Percentiles rank a stretch among this genome's conserved stretches.
Evolutionary conservation across 2,797 vertebrate species (phyloP).

Genomic region (Sebastes vulpes): DNA sequence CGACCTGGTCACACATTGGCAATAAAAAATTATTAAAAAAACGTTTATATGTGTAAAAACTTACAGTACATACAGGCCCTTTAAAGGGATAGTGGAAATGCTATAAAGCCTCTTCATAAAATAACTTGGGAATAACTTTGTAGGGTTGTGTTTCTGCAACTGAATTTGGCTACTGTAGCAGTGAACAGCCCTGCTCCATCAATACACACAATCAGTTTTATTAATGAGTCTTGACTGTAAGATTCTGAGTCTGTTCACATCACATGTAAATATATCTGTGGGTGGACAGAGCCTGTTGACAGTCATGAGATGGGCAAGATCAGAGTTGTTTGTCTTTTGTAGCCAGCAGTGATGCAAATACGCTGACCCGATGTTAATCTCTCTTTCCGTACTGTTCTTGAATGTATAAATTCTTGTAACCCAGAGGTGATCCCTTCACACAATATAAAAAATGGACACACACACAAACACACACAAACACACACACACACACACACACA

Average conservation of each 20-base stretch:
- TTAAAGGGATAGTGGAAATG: not conserved
- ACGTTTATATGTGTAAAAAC: too few relatives aligned
- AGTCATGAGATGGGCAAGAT: not conserved
- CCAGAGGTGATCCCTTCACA: not conserved
- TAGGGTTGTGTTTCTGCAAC: not conserved
- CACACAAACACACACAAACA: not conserved
- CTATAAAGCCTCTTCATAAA: not conserved
- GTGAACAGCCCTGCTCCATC: not conserved
- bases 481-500: not conserved
- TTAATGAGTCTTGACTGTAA: not conserved
- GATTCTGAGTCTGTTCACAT: not conserved
- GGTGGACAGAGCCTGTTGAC: not conserved
- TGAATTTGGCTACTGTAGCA: not conserved
- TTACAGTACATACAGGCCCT: too few relatives aligned
- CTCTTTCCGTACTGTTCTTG: not conserved
- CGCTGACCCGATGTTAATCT: not conserved
- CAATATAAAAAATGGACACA: not conserved
- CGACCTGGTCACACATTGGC: too few relatives aligned
- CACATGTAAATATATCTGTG: not conserved
- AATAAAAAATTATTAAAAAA: too few relatives aligned
- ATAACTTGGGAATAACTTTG: not conserved
- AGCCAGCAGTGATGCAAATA: not conserved
- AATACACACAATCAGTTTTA: not conserved
- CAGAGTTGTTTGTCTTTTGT: conserved; percentile 1
- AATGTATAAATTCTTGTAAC: not conserved